Evolutionary conservation across 2,888 invertebrate species (phyloP), one percentile per base, ranked within the genome.

Genomic region (Lochmaea crataegi): DNA sequence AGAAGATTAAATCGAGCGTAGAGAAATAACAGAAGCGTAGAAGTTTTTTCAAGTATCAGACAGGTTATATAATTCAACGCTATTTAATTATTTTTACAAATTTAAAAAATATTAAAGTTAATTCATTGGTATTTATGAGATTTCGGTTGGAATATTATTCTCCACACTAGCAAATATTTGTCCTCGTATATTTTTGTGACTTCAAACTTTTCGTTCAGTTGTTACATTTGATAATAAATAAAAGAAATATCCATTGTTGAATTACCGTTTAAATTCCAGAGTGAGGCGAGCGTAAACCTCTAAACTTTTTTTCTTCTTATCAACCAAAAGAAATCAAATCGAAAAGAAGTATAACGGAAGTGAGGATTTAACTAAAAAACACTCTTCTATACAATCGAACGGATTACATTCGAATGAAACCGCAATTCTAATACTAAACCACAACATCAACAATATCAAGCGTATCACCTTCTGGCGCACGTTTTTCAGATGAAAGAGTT

Each of bases 401-500:
- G 61, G 14, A 61, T 63, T 63, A 42, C 5, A 63, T 38, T 18
- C 61, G 60, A 60, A 12, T 38, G 61, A 16, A 63, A 41, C 42
- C 61, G 61, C 61, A 63, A 18, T 18, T 63, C 42, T 42, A 42
- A 63, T 63, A 41, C 61, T 12, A 63, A 63, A 63, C 61, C 61
- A 42, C 61, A 63, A 63, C 42, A 63, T 16, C 61, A 63, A 63
- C 42, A 63, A 18, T 42, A 41, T 63, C 61, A 63, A 63, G 61
- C 61, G 61, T 63, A 63, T 63, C 61, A 63, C 61, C 61, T 63
- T 41, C 18, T 41, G 42, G 41, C 11, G 61, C 42, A 42, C 61
- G 61, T 63, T 63, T 63, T 63, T 63, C 61, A 63, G 61, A 16
- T 42, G 32, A 63, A 69, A 69, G 53, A 53, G 63, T 69, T 69